Evolutionary conservation across 2,113 vertebrate species (phyloP).

Genomic region (Synodontis membranacea): DNA sequence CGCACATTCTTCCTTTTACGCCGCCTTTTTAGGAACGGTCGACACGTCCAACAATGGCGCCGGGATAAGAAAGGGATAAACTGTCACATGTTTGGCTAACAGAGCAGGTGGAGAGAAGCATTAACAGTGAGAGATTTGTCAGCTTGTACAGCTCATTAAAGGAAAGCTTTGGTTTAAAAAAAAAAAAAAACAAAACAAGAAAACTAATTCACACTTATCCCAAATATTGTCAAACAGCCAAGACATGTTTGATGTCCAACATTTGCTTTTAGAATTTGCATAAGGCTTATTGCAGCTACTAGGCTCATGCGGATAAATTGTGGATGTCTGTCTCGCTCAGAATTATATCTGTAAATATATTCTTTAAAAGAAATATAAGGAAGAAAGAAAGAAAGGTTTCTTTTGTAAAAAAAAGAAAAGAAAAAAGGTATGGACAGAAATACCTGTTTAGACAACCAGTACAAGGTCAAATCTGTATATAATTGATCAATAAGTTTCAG

Average conservation of each 20-base stretch:
- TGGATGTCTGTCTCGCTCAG: no score
- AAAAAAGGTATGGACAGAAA: not conserved
- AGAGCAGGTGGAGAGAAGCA: slow-evolving; percentile 7
- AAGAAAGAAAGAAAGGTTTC: not conserved
- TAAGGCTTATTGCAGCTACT: not conserved
- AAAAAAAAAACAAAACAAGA: not conserved
- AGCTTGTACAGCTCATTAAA: slow-evolving; percentile 13
- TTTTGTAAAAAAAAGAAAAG: not conserved
- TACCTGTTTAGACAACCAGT: not conserved
- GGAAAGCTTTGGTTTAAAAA: not conserved
- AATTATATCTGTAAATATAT: not conserved
- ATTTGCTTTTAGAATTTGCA: slow-evolving; percentile 18
- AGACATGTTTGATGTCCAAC: slow-evolving; percentile 19
- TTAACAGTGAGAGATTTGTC: slow-evolving; percentile 1
- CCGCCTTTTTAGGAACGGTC: no score
- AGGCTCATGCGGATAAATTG: not conserved
- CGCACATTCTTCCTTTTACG: not conserved
- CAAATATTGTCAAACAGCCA: not conserved
- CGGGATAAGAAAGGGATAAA: not conserved
- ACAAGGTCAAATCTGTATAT: not conserved
- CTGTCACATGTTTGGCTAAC: slow-evolving; percentile 8
- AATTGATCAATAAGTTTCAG: not conserved
- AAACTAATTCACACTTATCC: not conserved
- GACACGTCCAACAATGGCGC: not conserved
- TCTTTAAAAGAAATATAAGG: not conserved